phyloP scores from a whole-genome alignment of 2,113 vertebrate genomes.

The Aptenodytes forsteri region DNA sequence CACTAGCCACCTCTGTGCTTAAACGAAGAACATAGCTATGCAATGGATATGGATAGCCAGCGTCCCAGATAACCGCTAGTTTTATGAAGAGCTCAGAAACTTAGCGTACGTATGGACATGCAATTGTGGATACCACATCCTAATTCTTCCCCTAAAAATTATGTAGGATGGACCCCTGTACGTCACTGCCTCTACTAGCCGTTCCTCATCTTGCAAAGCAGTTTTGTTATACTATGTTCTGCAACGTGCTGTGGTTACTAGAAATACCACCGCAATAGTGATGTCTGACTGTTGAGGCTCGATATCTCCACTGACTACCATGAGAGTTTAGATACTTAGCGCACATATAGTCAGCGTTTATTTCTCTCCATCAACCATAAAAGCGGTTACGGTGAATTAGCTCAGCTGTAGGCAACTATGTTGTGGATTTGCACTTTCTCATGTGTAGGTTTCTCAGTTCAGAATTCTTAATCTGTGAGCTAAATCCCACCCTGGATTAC shows the following conservation, averaged over 20 bases:
- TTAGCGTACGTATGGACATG: no score
- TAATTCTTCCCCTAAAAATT: background rate
- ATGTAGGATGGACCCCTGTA: background rate
- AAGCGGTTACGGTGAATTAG: background rate
- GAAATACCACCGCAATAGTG: background rate
- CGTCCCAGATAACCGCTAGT: background rate
- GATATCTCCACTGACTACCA: background rate
- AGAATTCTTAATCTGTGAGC: background rate
- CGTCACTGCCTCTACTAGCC: no score
- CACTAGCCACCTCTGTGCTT: background rate
- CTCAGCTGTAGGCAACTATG: background rate
- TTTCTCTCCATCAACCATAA: background rate
- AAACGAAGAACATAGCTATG: background rate
- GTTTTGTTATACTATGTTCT: background rate
- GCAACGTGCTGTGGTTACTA: background rate
- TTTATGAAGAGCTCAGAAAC: background rate
- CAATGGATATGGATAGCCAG: background rate
- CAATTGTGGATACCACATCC: background rate
- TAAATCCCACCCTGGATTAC: background rate
- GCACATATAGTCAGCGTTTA: background rate
- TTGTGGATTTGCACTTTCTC: background rate
- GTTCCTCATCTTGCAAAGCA: background rate
- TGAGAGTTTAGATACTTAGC: background rate
- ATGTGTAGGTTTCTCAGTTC: background rate
- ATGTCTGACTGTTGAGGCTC: background rate